phyloP scores from a whole-genome alignment of 2,888 invertebrate genomes.

The Anticlea derivata region DNA sequence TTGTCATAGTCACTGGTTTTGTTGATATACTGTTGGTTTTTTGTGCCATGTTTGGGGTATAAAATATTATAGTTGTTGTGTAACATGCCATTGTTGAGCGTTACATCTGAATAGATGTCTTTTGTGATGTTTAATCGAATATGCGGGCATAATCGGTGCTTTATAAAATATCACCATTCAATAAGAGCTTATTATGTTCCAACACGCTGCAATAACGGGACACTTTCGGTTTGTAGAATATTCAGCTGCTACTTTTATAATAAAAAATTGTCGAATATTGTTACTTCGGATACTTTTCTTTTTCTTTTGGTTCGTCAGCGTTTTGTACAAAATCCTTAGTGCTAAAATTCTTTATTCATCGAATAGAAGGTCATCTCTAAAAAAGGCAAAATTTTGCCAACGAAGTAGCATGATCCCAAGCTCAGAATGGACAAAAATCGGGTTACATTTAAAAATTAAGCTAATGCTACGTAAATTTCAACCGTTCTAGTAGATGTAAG shows the following conservation, averaged over 20 bases:
- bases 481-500: too few relatives aligned
- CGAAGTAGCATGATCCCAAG: too few relatives aligned
- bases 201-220: slow-evolving; percentile 11
- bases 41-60: slow-evolving; percentile 54
- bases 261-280: too few relatives aligned
- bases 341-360: too few relatives aligned
- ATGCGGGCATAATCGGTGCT: slow-evolving; percentile 72
- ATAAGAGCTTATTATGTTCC: slow-evolving; percentile 32
- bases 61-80: slow-evolving; percentile 62
- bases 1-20: slow-evolving; percentile 59
- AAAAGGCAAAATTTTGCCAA: too few relatives aligned
- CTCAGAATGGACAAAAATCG: too few relatives aligned
- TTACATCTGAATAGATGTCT: slow-evolving; percentile 53
- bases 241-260: neutral
- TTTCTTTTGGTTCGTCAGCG: too few relatives aligned
- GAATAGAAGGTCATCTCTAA: too few relatives aligned
- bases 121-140: slow-evolving; percentile 69
- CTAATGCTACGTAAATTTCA: too few relatives aligned
- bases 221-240: neutral
- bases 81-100: slow-evolving; percentile 67
- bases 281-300: too few relatives aligned
- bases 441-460: too few relatives aligned
- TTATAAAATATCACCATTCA: slow-evolving; percentile 47
- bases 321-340: too few relatives aligned
- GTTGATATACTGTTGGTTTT: slow-evolving; percentile 59